A percentile compares a stretch with the other conserved stretches of the same genome.
phyloP scores from a whole-genome alignment of 2,888 invertebrate species.

The Stenolophus ochropezus region DNA sequence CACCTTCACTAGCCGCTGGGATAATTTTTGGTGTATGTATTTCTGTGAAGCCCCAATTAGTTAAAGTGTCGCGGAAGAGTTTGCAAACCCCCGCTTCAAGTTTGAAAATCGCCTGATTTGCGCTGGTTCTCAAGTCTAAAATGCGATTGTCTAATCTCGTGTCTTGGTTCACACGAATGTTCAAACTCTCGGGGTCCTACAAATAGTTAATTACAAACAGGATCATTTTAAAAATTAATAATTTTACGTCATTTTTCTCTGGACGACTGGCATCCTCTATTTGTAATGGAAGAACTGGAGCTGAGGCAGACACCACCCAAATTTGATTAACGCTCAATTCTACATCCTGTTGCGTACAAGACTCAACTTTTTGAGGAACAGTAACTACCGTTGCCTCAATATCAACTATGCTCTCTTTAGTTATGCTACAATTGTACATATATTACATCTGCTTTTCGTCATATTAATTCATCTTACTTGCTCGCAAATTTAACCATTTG shows the following conservation, averaged over 20 bases:
- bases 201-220: slow-evolving; percentile 53
- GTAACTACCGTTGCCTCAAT: slow-evolving; percentile 86
- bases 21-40: slow-evolving; percentile 99
- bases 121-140: slow-evolving; percentile 94
- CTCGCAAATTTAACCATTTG: slow-evolving; percentile 98
- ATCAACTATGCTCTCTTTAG: slow-evolving; percentile 97
- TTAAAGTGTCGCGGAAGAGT: slow-evolving; percentile 92
- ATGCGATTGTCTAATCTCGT: slow-evolving; percentile 95
- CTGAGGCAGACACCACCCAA: slow-evolving; percentile 91
- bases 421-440: slow-evolving; percentile 78
- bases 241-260: slow-evolving; percentile 78
- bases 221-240: too few species aligned
- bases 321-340: slow-evolving; percentile 87
- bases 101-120: slow-evolving; percentile 97
- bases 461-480: slow-evolving; percentile 78
- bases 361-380: slow-evolving; percentile 85
- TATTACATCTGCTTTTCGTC: background rate
- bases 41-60: slow-evolving; percentile 88
- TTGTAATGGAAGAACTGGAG: slow-evolving; percentile 91
- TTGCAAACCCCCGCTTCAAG: slow-evolving; percentile 94
- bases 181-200: slow-evolving; percentile 84
- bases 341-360: slow-evolving; percentile 89
- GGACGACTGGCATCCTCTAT: slow-evolving; percentile 97
- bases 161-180: slow-evolving; percentile 96
- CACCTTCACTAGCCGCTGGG: slow-evolving; percentile 97